Percentiles rank a stretch among this genome's conserved stretches.
phyloP scores from a whole-genome alignment of 2,888 invertebrate genomes.

The Pristionchus entomophagus region DNA sequence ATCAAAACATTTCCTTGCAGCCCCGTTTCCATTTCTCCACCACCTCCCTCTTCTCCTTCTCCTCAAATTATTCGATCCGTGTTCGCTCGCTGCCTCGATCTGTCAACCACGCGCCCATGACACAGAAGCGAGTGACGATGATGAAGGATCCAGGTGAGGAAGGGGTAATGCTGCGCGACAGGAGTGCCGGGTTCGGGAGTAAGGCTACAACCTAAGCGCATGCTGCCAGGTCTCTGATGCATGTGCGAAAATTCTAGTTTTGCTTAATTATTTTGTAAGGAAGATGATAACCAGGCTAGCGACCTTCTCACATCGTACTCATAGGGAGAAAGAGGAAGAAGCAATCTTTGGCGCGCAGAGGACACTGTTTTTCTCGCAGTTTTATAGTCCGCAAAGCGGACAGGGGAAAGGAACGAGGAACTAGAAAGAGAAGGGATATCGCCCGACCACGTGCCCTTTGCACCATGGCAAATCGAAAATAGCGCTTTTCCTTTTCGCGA shows the following conservation, averaged over 20 bases:
- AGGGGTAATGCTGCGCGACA: not conserved
- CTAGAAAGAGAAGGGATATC: too few species aligned
- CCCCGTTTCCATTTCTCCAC: slow-evolving; percentile 74
- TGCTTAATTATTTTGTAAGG: too few species aligned
- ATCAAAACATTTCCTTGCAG: slow-evolving; percentile 58
- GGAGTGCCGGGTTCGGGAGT: not conserved
- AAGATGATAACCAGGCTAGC: not conserved
- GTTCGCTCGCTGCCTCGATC: slow-evolving; percentile 63
- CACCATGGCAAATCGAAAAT: too few species aligned
- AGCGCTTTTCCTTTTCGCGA: too few species aligned
- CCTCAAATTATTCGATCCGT: slow-evolving; percentile 63
- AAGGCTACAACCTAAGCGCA: not conserved
- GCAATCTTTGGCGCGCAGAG: not conserved
- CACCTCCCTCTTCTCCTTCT: slow-evolving; percentile 69
- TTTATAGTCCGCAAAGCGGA: not conserved
- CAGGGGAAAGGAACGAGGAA: not conserved
- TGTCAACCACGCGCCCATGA: slow-evolving; percentile 50
- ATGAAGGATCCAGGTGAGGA: slow-evolving; percentile 68
- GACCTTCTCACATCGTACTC: too few species aligned
- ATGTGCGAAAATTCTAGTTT: too few species aligned
- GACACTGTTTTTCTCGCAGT: not conserved
- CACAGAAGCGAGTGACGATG: slow-evolving; percentile 63
- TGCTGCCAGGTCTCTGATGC: too few species aligned
- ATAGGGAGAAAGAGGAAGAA: not conserved
- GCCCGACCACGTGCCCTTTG: too few species aligned